Conservation (phyloP, 2,797 vertebrate species). For the Malurus leucopterus region DNA sequence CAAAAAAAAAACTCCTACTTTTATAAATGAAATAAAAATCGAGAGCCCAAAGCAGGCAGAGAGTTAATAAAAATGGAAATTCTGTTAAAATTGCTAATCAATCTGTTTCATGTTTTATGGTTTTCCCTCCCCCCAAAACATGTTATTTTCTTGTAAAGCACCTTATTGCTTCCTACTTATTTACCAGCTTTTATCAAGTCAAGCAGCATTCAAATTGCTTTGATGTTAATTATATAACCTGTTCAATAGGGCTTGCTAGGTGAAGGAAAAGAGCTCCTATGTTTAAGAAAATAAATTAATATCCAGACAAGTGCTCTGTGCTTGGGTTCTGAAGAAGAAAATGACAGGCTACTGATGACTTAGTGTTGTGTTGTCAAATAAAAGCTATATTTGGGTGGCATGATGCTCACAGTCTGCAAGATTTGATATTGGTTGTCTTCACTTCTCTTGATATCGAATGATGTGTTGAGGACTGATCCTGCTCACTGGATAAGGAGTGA, state of each 20-base stretch:
- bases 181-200: conserved; percentile 45
- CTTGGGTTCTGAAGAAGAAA: neutral
- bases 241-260: conserved; percentile 31
- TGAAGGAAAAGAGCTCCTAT: conserved; percentile 16
- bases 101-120: conserved; percentile 26
- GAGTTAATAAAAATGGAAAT: conserved; percentile 30
- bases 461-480: neutral
- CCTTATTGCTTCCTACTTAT: conserved; percentile 40
- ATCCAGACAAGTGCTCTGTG: neutral
- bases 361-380: conserved; percentile 15
- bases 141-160: conserved; percentile 45
- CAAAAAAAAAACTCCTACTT: neutral
- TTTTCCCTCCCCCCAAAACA: conserved; percentile 8
- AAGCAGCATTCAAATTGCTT: conserved; percentile 51
- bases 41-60: neutral
- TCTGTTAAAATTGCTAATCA: conserved; percentile 22
- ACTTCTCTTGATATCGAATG: neutral
- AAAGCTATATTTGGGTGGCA: neutral
- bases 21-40: neutral
- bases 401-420: neutral
- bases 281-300: conserved; percentile 44
- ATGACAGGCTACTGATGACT: neutral
- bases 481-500: neutral
- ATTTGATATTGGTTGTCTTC: neutral
- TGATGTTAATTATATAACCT: conserved; percentile 59